Evolutionary conservation across 2,888 invertebrate species (phyloP), one percentile per base, ranked within the genome.

Genomic region (Sicus ferrugineus): DNA sequence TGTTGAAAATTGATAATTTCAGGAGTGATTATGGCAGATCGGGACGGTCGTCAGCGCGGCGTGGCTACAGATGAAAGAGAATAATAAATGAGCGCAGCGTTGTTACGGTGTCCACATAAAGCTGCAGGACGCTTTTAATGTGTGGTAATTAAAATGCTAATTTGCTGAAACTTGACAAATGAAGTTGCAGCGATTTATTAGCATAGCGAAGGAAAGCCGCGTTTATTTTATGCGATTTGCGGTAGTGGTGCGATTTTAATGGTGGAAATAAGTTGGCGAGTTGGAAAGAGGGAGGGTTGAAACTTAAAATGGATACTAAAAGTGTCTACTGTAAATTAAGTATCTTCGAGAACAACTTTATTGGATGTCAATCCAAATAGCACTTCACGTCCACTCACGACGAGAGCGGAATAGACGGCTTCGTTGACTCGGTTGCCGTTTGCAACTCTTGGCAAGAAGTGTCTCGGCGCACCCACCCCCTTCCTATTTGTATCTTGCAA

Each of bases 131-230:
- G 46, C 77, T 81, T 81, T 80, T 81, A 80, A 81, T 80, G 80
- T 77, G 77, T 77, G 74, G 75, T 76, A 81, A 80, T 80, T 80
- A 81, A 80, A 79, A 81, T 80, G 80, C 76, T 79, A 80, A 80
- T 80, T 80, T 78, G 81, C 77, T 76, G 26, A 67, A 78, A 75
- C 65, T 65, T 61, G 28, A 54, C 31, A 16, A 30, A 23, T 59
- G n/a, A 7, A 48, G 21, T 31, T 58, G 46, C 16, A 11, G 58
- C 34, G 56, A 66, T 66, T 66, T 56, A 66, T 66, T 66, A 30
- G 56, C 46, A 52, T 4, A 26, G 21, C 61, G 42, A 21, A 42
- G 42, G 26, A 19, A 42, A 61, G 38, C 38, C n/a, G 26, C 7
- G 6, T 21, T 16, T 14, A 34, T 21, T 34, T 59, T 23, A 21